phyloP scores from a whole-genome alignment of 2,888 invertebrate genomes.

The Eilema caniola region DNA sequence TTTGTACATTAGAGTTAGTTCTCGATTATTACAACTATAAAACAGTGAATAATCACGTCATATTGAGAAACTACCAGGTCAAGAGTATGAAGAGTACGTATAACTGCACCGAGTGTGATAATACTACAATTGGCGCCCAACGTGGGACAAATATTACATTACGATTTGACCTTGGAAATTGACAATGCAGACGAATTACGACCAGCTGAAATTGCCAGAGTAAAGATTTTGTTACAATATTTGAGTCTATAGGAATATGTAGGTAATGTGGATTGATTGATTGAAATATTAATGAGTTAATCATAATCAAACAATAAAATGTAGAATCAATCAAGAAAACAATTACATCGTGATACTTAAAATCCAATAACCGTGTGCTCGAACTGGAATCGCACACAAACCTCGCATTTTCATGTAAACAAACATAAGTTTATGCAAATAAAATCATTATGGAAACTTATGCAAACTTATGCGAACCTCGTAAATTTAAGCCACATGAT shows the following conservation, averaged over 20 bases:
- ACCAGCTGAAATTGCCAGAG: too few species aligned
- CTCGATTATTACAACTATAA: too few species aligned
- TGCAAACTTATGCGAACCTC: background rate
- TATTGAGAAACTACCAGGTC: too few species aligned
- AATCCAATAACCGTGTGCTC: background rate
- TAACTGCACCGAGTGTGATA: background rate
- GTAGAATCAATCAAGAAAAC: too few species aligned
- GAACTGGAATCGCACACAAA: background rate
- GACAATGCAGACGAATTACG: background rate
- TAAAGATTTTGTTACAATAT: too few species aligned
- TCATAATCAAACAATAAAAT: too few species aligned
- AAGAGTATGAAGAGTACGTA: too few species aligned
- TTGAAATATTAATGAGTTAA: background rate
- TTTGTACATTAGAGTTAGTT: too few species aligned
- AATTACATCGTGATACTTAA: background rate
- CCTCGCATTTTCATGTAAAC: background rate
- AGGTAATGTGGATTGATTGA: background rate
- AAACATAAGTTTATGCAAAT: background rate
- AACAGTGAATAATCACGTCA: too few species aligned
- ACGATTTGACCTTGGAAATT: background rate
- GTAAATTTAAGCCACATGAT: background rate
- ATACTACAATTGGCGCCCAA: background rate
- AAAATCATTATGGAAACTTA: background rate
- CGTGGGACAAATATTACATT: background rate
- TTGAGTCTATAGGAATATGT: background rate